Conservation (phyloP, 2,888 invertebrate genomes). For the Megaustenia siamemsis region DNA sequence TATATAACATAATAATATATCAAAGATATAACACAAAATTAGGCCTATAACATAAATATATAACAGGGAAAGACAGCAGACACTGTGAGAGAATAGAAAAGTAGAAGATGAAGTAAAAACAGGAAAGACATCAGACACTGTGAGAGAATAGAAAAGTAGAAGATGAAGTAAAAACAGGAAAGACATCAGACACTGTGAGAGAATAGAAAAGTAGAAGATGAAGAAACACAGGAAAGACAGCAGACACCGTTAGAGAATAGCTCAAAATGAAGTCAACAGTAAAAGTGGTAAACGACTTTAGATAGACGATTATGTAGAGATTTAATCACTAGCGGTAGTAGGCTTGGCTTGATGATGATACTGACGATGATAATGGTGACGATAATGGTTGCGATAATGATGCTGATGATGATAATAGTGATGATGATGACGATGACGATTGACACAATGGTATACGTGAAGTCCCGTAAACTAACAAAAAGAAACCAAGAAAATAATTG, state of each 20-base stretch:
- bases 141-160: not conserved
- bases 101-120: not conserved
- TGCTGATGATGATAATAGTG: no score
- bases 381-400: no score
- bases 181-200: no score
- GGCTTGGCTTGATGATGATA: not conserved
- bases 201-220: not conserved
- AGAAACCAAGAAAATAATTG: not conserved
- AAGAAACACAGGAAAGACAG: not conserved
- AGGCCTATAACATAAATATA: no score
- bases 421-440: not conserved
- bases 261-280: not conserved
- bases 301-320: not conserved
- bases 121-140: no score
- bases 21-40: no score
- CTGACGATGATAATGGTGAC: not conserved
- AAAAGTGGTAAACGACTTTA: not conserved
- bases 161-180: not conserved
- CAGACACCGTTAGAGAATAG: not conserved
- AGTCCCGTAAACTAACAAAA: not conserved
- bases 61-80: not conserved
- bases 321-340: not conserved
- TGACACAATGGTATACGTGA: not conserved
- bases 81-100: not conserved
- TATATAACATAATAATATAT: no score